Base-by-base conservation (phyloP, 2,888 invertebrate genomes). In the Beris chalybata region DNA sequence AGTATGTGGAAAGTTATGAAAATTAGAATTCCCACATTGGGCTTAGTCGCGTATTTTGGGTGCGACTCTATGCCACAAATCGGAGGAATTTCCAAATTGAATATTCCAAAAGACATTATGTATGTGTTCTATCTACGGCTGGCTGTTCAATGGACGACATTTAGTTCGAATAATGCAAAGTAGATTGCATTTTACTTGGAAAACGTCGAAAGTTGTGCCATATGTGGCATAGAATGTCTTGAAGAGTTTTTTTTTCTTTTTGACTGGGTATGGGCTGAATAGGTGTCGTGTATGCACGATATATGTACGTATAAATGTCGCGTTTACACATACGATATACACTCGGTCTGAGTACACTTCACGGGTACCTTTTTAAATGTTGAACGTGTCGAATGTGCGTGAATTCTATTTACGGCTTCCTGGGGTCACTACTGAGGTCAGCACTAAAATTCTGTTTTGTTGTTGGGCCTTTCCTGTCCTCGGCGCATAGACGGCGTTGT, bases 361-460 rank as follows among this genome's bases (percentile, higher is more conserved):
- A 38, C 15, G 43, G 56, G 56, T 56, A 56, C 56, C 56, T 56
- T 43, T 56, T 56, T 56, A 15, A 43, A 56, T 43, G 52, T 52
- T 56, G 43, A 38, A 56, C 56, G 47, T 58, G 58, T 58, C 47
- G 45, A 29, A 58, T 58, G 52, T 67, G 67, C 67, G 64, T 67
- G 64, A 64, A 63, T 67, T 67, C 67, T 67, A 67, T 67, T 67
- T 67, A 67, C 64, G 67, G 67, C 67, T 67, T 67, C 67, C 58
- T 67, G 54, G 63, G 67, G 67, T 67, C 67, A 67, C 43, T 58
- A 30, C 12, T 63, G 31, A 56, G 67, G 64, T 67, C 67, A 67
- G 56, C 56, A 38, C 56, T 56, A 43, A 56, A 56, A 38, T 38
- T 38, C 43, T 22, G 43, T 56, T 56, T 43, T 13, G 56, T 56